A percentile compares a stretch with the other conserved stretches of the same genome.
Conservation (phyloP, 2,113 vertebrate genomes). For the Proterorhinus semilunaris region DNA sequence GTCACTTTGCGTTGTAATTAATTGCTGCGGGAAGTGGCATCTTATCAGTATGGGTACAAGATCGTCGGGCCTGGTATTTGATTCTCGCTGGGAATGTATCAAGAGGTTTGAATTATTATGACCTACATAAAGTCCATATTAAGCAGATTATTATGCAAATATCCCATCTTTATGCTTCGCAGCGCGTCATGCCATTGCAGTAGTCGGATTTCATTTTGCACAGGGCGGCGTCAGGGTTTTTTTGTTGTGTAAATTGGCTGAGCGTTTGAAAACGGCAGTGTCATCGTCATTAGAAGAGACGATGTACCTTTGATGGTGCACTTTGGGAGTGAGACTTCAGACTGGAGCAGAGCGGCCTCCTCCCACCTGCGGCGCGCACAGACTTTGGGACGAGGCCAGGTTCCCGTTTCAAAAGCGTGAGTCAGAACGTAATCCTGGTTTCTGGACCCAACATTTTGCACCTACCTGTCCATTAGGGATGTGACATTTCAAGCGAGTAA, state of each 20-base stretch:
- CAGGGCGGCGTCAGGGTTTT: neutral
- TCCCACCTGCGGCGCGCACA: conserved; percentile 37
- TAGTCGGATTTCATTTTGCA: conserved; percentile 1
- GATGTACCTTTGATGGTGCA: conserved; percentile 28
- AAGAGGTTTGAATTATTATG: conserved; percentile 9
- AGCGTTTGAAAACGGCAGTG: conserved; percentile 8
- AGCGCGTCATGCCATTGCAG: neutral
- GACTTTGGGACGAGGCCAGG: conserved; percentile 47
- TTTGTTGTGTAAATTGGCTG: conserved; percentile 6
- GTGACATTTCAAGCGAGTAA: neutral
- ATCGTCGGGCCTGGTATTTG: neutral
- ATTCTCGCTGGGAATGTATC: neutral
- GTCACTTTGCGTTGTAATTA: neutral
- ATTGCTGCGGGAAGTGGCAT: neutral
- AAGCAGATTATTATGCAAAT: conserved; percentile 7
- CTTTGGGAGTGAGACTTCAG: conserved; percentile 28
- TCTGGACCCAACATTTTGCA: conserved; percentile 38
- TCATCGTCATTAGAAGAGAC: conserved; percentile 7
- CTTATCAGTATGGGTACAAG: conserved; percentile 9
- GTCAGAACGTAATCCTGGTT: conserved; percentile 50
- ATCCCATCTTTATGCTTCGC: neutral
- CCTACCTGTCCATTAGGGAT: neutral
- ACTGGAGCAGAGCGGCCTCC: neutral
- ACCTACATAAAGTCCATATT: conserved; percentile 13
- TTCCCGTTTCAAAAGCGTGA: conserved; percentile 47